These are phyloP conservation scores for Seriola rivoliana DNA, from an alignment of 2,113 vertebrate species.

Conservation along the genomic window DNA sequence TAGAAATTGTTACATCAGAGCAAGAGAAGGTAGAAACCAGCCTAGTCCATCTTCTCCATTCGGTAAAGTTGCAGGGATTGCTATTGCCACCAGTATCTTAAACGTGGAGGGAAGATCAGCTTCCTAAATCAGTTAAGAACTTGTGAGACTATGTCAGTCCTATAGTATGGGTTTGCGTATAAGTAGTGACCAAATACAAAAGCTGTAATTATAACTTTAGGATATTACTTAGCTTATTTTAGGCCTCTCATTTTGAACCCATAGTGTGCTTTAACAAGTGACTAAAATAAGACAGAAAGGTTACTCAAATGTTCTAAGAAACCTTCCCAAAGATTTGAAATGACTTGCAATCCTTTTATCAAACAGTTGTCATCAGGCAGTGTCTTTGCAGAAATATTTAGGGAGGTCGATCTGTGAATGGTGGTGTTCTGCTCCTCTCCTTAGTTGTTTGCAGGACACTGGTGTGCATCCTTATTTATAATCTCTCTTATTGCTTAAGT, in stretches of 20 bases:
- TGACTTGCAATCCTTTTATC: background rate
- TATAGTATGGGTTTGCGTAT: background rate
- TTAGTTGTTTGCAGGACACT: background rate
- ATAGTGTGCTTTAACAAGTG: background rate
- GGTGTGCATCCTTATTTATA: background rate
- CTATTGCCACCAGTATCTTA: background rate
- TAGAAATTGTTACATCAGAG: too few species aligned
- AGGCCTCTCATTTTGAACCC: background rate
- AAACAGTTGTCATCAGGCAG: background rate
- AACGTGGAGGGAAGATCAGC: background rate
- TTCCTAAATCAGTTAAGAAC: background rate
- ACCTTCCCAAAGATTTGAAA: background rate
- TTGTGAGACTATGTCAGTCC: background rate
- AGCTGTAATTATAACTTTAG: background rate
- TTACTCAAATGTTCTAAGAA: background rate
- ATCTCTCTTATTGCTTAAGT: constrained; percentile 12
- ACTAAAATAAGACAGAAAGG: background rate
- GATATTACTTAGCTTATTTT: background rate
- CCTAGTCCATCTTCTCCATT: background rate
- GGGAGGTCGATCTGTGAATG: background rate
- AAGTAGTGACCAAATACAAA: background rate
- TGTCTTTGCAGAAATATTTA: background rate
- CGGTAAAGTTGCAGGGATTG: background rate
- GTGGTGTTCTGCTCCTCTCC: background rate
- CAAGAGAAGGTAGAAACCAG: background rate